A percentile compares a stretch with the other conserved stretches of the same genome.
phyloP scores from a whole-genome alignment of 2,888 invertebrate species.

The Drosophila kanekoi region DNA sequence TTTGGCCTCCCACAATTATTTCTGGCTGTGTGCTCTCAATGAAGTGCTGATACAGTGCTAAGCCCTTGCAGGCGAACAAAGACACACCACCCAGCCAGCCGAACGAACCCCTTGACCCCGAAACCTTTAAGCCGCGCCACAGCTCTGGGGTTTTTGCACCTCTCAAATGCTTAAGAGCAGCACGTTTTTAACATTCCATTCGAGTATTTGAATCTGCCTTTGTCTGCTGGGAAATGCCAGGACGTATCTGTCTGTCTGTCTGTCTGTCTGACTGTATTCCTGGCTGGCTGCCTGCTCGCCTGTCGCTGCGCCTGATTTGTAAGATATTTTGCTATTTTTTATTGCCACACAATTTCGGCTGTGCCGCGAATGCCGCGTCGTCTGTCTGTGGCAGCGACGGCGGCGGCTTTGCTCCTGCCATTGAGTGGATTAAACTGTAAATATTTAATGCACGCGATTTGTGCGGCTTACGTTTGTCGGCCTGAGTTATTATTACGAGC shows the following conservation, averaged over 20 bases:
- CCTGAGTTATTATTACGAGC: constrained; percentile 65
- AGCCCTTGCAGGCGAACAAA: constrained; percentile 45
- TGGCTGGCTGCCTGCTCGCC: constrained; percentile 12
- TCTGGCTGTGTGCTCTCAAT: constrained; percentile 52
- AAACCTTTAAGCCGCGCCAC: constrained; percentile 2
- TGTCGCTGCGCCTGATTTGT: constrained; percentile 70
- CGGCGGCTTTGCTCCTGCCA: constrained; percentile 64
- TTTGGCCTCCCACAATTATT: constrained; percentile 48
- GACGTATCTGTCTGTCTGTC: constrained; percentile 32
- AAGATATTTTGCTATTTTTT: constrained; percentile 79
- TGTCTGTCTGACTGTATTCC: constrained; percentile 31
- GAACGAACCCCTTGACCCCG: not conserved
- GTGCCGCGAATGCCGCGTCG: constrained; percentile 28
- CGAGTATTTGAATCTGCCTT: constrained; percentile 52
- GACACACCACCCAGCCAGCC: not conserved
- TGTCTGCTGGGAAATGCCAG: constrained; percentile 64
- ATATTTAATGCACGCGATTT: constrained; percentile 77
- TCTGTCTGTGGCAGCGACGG: constrained; percentile 35
- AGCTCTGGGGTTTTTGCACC: constrained; percentile 34
- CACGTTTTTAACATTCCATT: constrained; percentile 71
- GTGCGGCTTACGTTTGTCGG: constrained; percentile 63
- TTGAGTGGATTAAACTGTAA: constrained; percentile 80
- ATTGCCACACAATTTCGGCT: constrained; percentile 66
- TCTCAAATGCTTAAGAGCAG: constrained; percentile 33
- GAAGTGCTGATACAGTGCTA: constrained; percentile 63